phyloP scores from a whole-genome alignment of 2,113 vertebrate genomes.

The Toxostoma redivivum region DNA sequence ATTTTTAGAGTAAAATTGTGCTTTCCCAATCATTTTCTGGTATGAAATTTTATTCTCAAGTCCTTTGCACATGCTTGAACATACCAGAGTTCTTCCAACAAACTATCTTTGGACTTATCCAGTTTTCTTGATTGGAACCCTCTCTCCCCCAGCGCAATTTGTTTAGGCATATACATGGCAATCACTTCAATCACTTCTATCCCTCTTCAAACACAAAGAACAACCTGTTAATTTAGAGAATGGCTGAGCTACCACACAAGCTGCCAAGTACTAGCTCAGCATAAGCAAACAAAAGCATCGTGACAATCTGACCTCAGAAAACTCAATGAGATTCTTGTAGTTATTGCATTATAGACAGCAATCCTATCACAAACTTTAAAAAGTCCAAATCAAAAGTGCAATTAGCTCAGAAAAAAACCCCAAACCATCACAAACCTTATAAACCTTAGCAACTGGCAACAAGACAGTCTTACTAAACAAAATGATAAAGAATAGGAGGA shows the following conservation, averaged over 20 bases:
- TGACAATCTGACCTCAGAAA: conserved; percentile 48
- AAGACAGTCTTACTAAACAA: not conserved
- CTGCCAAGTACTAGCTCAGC: not conserved
- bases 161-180: not conserved
- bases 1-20: not conserved
- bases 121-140: not conserved
- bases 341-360: not conserved
- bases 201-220: not conserved
- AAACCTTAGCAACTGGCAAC: not conserved
- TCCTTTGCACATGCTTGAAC: not conserved
- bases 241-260: not conserved
- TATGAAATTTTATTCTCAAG: not conserved
- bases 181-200: not conserved
- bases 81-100: not conserved
- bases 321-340: not conserved
- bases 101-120: not conserved
- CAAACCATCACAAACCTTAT: not conserved
- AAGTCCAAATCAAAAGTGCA: not conserved
- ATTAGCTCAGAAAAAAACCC: not conserved
- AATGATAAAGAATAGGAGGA: not conserved
- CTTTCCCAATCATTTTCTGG: not conserved
- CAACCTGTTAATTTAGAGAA: conserved; percentile 21
- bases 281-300: conserved; percentile 19
- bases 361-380: not conserved
- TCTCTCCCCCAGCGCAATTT: not conserved